Evolutionary conservation across 2,888 invertebrate species (phyloP).

Genomic region (Erebia palarica): DNA sequence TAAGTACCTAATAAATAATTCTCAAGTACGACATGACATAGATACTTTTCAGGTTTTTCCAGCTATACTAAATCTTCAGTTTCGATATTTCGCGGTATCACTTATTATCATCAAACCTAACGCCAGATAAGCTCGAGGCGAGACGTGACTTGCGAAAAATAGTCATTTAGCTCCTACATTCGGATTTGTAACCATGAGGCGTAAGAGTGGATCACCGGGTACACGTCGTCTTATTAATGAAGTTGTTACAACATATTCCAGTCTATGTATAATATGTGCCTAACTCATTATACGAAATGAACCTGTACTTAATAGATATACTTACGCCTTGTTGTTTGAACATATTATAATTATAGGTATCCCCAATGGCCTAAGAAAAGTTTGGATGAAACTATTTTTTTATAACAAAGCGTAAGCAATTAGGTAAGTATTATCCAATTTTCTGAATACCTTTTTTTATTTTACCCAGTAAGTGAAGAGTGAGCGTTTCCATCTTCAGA

Average conservation of each 20-base stretch:
- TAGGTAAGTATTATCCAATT: no score
- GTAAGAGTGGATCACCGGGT: conserved; percentile 33
- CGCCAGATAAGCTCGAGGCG: conserved; percentile 72
- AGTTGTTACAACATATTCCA: conserved; percentile 18
- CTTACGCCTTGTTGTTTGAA: not conserved
- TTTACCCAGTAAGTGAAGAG: no score
- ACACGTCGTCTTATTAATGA: conserved; percentile 27
- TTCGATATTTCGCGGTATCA: conserved; percentile 70
- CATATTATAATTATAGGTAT: no score
- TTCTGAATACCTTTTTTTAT: no score
- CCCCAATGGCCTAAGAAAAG: no score
- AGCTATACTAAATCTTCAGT: conserved; percentile 46
- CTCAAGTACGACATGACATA: no score
- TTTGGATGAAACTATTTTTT: no score
- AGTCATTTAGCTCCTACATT: conserved; percentile 61
- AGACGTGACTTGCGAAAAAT: conserved; percentile 80
- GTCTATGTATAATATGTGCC: not conserved
- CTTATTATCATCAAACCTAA: conserved; percentile 80
- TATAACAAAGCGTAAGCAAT: no score
- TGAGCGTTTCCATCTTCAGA: no score
- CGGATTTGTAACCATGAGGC: conserved; percentile 55
- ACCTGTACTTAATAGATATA: not conserved
- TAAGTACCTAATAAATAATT: no score
- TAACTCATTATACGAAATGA: not conserved
- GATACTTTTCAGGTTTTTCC: conserved; percentile 40